Evolutionary conservation across 2,797 vertebrate species (phyloP).

Genomic region (Sebastes kiyomatsui): DNA sequence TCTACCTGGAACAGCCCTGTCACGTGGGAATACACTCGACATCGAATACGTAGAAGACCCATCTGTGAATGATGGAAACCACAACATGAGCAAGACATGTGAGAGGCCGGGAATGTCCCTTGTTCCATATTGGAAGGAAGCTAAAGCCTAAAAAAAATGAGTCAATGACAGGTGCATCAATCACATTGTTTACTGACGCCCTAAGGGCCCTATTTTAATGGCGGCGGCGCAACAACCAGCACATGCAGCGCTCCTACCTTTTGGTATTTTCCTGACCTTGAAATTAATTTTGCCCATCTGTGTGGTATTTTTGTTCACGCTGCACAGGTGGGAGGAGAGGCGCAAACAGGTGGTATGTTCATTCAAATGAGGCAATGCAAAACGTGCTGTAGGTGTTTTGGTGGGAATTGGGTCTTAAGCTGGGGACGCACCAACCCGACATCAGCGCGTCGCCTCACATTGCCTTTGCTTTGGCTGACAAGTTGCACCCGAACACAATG

Average conservation of each 20-base stretch:
- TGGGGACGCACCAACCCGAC: fast-evolving
- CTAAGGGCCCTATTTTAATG: not conserved
- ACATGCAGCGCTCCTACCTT: not conserved
- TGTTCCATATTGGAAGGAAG: not conserved
- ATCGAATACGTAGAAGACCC: not conserved
- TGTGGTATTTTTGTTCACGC: not conserved
- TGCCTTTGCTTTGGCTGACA: too few relatives aligned
- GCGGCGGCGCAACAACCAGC: not conserved
- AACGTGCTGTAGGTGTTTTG: not conserved
- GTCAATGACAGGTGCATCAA: conserved; percentile 11
- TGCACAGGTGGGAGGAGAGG: not conserved
- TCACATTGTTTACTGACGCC: conserved; percentile 3
- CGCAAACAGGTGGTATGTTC: not conserved
- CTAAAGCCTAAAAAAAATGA: not conserved
- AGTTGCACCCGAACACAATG: too few relatives aligned
- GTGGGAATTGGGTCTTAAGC: not conserved
- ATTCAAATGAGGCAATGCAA: not conserved
- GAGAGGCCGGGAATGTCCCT: not conserved
- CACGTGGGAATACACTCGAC: not conserved
- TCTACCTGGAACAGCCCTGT: not conserved
- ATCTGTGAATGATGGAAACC: conserved; percentile 10
- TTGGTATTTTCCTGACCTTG: not conserved
- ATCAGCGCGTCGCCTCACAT: too few relatives aligned
- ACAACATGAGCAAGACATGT: not conserved
- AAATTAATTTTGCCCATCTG: not conserved